Evolutionary conservation across 2,888 invertebrate species (phyloP), one percentile per base, ranked within the genome.

Genomic region (Ceratothoa steindachneri): DNA sequence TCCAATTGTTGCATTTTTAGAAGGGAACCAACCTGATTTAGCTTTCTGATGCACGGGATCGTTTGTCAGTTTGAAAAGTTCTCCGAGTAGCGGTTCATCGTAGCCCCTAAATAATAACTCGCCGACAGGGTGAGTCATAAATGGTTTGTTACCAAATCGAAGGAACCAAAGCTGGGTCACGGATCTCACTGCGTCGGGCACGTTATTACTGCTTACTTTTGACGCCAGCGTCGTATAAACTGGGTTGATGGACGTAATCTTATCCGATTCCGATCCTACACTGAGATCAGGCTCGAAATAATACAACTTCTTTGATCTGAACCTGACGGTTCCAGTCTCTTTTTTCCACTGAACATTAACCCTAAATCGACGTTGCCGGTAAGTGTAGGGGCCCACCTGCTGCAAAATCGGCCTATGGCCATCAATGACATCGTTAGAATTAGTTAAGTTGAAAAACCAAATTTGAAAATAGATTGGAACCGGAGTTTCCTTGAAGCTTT

Each of bases 71-170:
- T 55, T 30, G 5, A 65, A 73, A 4, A 75, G 41, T 68, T 51
- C 27, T 12, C 78, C 87, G 72, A 95, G 87, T 70, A 94, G 83
- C 0, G 88, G 85, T 83, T 95, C 94, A 0, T 88, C 86, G 82
- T 93, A 95, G 0, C 95, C 95, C 1, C 90, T 90, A 82, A 94
- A 93, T 0, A 94, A 86, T 27, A 93, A 84, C 82, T 93, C 88
- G 4, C 88, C 87, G 0, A 89, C 90, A 0, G 88, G 86, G 82
- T 88, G 90, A 0, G 88, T 88, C 0, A 90, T 86, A 72, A 81
- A 81, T 30, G 81, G 74, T 22, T 30, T 71, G 28, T 64, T 55
- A 82, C 80, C 53, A 81, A 81, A 78, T 19, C 78, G 64, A 41
- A 66, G 28, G 24, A 78, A 75, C 52, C 51, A 71, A 7, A 78